These are phyloP conservation scores for Hozukius guyotensis DNA, from an alignment of 2,797 vertebrate genomes.

Conservation along the genomic window DNA sequence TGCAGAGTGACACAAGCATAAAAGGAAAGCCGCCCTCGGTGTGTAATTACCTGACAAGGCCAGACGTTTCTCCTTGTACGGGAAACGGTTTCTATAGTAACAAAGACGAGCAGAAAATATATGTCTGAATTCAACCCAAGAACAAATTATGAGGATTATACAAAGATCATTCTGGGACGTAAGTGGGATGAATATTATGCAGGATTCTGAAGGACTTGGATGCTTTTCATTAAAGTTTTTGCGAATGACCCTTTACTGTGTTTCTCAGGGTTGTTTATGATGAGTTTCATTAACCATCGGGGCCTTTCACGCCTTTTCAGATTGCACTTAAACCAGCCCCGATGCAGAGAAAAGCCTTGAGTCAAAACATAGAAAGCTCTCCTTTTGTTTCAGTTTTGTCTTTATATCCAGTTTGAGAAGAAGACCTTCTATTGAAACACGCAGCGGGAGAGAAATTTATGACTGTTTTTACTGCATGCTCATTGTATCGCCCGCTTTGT, in stretches of 20 bases:
- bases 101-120: conserved; percentile 6
- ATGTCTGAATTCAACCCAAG: conserved; percentile 9
- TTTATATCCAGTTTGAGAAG: not conserved
- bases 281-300: not conserved
- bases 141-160: conserved; percentile 3
- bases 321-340: not conserved
- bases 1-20: not conserved
- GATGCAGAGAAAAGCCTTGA: not conserved
- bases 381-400: not conserved
- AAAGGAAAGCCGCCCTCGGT: conserved; percentile 11
- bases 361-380: not conserved
- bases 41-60: conserved; percentile 40
- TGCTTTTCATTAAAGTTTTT: conserved; percentile 4
- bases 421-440: not conserved
- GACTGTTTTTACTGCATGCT: not conserved
- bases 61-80: conserved; percentile 12
- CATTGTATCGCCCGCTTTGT: not conserved
- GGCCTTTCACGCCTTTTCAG: conserved; percentile 4
- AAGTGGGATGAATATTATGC: not conserved
- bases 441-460: not conserved
- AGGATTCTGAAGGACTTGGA: conserved; percentile 8
- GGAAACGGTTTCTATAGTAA: conserved; percentile 46
- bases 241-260: conserved; percentile 5
- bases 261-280: conserved; percentile 12
- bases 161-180: not conserved